Evolutionary conservation across 53 echinoderm and acorn worm species (phyloP).

Genomic region (Paelopatides confundens): DNA sequence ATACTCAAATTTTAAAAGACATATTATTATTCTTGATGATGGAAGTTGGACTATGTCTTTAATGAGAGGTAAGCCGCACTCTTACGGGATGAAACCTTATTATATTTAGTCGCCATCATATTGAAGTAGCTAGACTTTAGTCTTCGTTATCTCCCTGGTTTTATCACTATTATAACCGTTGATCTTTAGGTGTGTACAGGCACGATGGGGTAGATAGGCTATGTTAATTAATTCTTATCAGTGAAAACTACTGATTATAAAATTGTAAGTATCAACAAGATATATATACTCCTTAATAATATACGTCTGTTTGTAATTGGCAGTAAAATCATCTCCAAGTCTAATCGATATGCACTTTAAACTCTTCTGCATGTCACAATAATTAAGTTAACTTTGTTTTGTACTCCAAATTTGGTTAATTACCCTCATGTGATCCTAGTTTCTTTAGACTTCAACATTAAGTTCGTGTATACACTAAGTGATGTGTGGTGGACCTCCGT

Average conservation of each 20-base stretch:
- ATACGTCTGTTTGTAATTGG: neutral
- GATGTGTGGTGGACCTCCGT: too few species aligned
- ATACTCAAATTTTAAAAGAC: too few species aligned
- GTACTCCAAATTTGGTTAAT: too few species aligned
- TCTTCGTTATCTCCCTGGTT: neutral
- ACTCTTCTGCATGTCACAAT: neutral
- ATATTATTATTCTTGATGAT: too few species aligned
- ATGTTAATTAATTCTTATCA: constrained; percentile 35
- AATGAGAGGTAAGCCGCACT: neutral
- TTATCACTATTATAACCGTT: neutral
- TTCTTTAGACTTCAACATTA: too few species aligned
- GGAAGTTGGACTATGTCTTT: neutral
- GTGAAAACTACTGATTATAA: constrained; percentile 22
- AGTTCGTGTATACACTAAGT: too few species aligned
- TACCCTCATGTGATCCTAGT: too few species aligned
- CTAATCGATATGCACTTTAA: neutral
- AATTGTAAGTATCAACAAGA: neutral
- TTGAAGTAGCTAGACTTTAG: neutral
- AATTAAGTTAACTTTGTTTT: too few species aligned
- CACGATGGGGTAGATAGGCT: constrained; percentile 13
- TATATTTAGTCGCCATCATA: neutral
- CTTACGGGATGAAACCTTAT: neutral
- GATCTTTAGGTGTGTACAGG: neutral
- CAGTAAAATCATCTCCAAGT: neutral
- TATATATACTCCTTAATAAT: neutral